Evolutionary conservation across 2,888 invertebrate species (phyloP).

Genomic region (Monoplex corrugatus): DNA sequence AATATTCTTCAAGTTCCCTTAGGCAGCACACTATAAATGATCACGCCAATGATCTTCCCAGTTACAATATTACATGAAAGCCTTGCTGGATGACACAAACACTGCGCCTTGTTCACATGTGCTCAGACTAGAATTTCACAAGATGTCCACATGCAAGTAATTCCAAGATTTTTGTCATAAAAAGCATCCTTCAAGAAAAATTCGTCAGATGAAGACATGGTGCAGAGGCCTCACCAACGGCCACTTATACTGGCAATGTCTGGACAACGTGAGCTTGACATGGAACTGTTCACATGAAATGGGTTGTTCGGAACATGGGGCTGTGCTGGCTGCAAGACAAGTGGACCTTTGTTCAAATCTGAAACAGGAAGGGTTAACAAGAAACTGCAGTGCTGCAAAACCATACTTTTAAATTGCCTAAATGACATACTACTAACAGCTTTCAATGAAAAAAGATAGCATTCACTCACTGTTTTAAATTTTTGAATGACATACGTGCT

Average conservation of each 20-base stretch:
- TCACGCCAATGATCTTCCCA: too few relatives aligned
- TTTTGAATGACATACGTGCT: too few relatives aligned
- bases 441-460: too few relatives aligned
- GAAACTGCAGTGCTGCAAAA: too few relatives aligned
- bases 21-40: too few relatives aligned
- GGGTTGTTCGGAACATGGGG: conserved; percentile 54
- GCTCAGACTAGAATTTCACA: conserved; percentile 48
- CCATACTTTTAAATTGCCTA: too few relatives aligned
- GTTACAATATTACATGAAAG: too few relatives aligned
- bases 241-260: conserved; percentile 73
- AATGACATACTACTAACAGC: too few relatives aligned
- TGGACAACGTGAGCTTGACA: conserved; percentile 60
- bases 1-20: too few relatives aligned
- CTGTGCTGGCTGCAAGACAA: conserved; percentile 57
- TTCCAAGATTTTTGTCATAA: conserved; percentile 74
- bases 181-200: conserved; percentile 57
- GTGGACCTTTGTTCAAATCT: conserved; percentile 75
- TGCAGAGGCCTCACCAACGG: conserved; percentile 58
- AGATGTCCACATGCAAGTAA: conserved; percentile 65
- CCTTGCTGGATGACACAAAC: not conserved
- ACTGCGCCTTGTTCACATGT: not conserved
- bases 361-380: conserved; percentile 29
- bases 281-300: conserved; percentile 57
- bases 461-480: too few relatives aligned
- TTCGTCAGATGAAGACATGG: conserved; percentile 31